Evolutionary conservation across 1,140 invertebrate genomes (phyloP).

Genomic region (Luehdorfia chinensis): DNA sequence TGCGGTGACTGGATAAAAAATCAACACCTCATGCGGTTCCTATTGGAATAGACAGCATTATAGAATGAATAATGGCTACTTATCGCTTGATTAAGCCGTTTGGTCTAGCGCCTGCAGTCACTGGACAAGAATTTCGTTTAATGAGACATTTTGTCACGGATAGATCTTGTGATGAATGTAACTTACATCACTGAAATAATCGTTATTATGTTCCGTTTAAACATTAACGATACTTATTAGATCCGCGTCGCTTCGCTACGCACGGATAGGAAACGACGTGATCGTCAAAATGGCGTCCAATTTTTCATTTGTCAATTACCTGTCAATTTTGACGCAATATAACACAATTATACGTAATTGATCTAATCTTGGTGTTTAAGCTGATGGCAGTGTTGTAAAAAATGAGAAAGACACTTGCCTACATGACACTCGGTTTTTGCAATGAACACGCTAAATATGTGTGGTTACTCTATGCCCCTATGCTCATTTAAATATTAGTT

Average conservation of each 20-base stretch:
- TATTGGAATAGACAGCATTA: constrained; percentile 8
- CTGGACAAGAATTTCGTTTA: neutral
- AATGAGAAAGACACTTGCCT: neutral
- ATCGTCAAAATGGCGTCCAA: constrained; percentile 6
- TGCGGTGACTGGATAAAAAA: constrained; percentile 15
- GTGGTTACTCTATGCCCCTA: too few species aligned
- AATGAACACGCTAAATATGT: too few species aligned
- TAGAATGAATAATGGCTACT: constrained; percentile 3
- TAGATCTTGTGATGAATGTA: neutral
- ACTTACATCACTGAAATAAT: neutral
- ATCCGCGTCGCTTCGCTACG: constrained; percentile 10
- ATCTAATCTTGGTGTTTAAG: neutral
- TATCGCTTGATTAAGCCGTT: constrained; percentile 9
- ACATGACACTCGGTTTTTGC: too few species aligned
- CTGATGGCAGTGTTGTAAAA: neutral
- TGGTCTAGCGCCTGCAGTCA: neutral
- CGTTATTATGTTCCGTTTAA: neutral
- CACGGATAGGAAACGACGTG: constrained; percentile 7
- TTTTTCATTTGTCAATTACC: constrained; percentile 12
- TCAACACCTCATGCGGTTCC: constrained; percentile 3
- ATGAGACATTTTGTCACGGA: constrained; percentile 4
- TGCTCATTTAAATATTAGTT: too few species aligned
- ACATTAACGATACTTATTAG: neutral
- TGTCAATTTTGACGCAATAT: constrained; percentile 14
- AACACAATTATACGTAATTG: constrained; percentile 5